These are phyloP conservation scores for Fistularia commersonii DNA, from an alignment of 2,797 vertebrate species.

Conservation along the genomic window DNA sequence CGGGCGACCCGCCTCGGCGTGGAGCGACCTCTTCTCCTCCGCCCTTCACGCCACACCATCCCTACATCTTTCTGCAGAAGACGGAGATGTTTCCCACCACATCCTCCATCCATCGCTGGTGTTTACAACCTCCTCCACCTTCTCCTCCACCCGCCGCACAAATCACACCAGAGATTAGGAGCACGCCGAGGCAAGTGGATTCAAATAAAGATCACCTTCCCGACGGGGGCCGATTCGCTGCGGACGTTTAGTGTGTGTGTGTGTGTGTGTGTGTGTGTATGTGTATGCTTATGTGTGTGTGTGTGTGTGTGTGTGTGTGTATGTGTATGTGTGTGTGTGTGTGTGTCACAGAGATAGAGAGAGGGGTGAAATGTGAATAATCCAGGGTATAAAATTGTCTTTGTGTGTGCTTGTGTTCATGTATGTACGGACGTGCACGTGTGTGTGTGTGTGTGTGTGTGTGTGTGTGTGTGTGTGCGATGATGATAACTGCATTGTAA, in stretches of 20 bases:
- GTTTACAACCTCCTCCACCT: too few relatives aligned
- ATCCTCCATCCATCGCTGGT: conserved; percentile 27
- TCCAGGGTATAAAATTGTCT: conserved; percentile 8
- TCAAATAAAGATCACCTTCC: conserved; percentile 70
- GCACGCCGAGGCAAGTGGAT: conserved; percentile 58
- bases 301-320: neutral
- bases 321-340: conserved; percentile 2
- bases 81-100: conserved; percentile 38
- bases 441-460: too few relatives aligned
- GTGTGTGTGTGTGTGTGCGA: conserved; percentile 14
- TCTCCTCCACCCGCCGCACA: conserved; percentile 30
- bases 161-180: conserved; percentile 69
- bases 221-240: conserved; percentile 45
- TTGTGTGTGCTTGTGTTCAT: conserved; percentile 9
- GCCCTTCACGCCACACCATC: conserved; percentile 48
- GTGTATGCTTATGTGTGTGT: conserved; percentile 3
- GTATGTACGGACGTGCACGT: conserved; percentile 8
- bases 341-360: neutral
- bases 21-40: conserved; percentile 38
- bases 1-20: too few relatives aligned
- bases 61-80: too few relatives aligned
- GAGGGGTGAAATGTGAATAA: conserved; percentile 5
- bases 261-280: conserved; percentile 3
- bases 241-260: conserved; percentile 22
- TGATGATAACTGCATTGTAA: conserved; percentile 51